These are phyloP conservation scores for Stenodema calcarata DNA, from an alignment of 2,888 invertebrate species.

Conservation along the genomic window DNA sequence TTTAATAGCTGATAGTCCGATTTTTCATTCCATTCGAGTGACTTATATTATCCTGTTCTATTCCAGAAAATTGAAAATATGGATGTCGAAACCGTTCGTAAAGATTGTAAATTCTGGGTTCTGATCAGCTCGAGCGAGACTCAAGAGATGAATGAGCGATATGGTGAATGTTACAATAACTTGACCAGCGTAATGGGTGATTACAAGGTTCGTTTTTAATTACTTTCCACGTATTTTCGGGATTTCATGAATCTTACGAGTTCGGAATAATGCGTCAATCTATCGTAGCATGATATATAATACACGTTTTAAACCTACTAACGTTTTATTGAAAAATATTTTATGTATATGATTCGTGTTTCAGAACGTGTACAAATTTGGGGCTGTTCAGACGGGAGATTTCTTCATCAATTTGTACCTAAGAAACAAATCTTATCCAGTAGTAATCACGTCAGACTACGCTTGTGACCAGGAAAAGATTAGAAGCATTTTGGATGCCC, in stretches of 20 bases:
- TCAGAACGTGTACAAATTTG: not conserved
- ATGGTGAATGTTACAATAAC: not conserved
- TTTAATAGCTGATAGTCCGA: too few species aligned
- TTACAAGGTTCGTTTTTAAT: not conserved
- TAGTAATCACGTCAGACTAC: not conserved
- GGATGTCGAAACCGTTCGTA: not conserved
- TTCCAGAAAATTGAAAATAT: not conserved
- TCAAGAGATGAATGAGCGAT: not conserved
- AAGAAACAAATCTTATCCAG: not conserved
- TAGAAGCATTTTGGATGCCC: not conserved
- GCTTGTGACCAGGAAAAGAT: not conserved
- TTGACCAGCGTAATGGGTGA: not conserved
- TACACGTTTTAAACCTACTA: too few species aligned
- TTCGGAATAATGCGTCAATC: too few species aligned
- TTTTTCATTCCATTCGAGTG: not conserved
- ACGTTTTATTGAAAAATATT: too few species aligned
- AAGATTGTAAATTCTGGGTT: not conserved
- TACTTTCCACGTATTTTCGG: too few species aligned
- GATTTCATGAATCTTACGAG: too few species aligned
- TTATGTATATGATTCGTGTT: too few species aligned
- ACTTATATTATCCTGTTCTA: not conserved
- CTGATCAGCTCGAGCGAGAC: not conserved
- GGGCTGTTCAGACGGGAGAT: not conserved
- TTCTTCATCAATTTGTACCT: not conserved
- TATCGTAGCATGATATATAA: too few species aligned